Evolutionary conservation across 2,888 invertebrate species (phyloP), one percentile per base, ranked within the genome.

Genomic region (Adelphocoris suturalis): DNA sequence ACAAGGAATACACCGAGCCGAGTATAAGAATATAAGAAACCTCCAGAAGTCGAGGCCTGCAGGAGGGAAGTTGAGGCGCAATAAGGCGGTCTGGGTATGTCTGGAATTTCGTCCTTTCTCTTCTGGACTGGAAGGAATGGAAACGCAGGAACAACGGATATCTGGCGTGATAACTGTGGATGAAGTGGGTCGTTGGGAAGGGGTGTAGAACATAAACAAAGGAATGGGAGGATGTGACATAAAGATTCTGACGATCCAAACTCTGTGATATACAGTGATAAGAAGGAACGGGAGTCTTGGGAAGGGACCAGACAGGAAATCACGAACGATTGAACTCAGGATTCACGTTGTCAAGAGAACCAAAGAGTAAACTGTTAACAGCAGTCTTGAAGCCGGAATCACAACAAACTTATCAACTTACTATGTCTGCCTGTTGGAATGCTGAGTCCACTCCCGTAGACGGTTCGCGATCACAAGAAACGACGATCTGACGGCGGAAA

Each of bases 81-180:
- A 23, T 68, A 68, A 68, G 68, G 68, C 9, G 55, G 57, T 76
- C 86, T 68, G 86, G 27, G 46, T 75, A 86, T 86, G 75, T 46
- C 37, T 75, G 86, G 75, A 86, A 86, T 86, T 86, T 19, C 86
- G 48, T 75, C 86, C 86, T 86, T 86, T 76, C 86, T 86, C 86
- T 57, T 57, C 68, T 68, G 23, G 12, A 68, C 19, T 23, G 68
- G 68, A 27, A 5, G 68, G 68, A 68, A 68, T 68, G 68, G 68
- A 68, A 19, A 68, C 23, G 61, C 14, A 37, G 57, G 37, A 19
- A 11, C 46, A 78, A 46, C 78, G 78, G 78, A 78, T 37, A 78
- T 47, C 78, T 5, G 47, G 78, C 14, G 0, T 14, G 37, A 78
- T 37, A 47, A 47, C 78, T 46, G 78, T 4, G 46, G 78, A 23